Evolutionary conservation across 2,797 vertebrate species (phyloP), one percentile per base, ranked within the genome.

Genomic region (Manis javanica): DNA sequence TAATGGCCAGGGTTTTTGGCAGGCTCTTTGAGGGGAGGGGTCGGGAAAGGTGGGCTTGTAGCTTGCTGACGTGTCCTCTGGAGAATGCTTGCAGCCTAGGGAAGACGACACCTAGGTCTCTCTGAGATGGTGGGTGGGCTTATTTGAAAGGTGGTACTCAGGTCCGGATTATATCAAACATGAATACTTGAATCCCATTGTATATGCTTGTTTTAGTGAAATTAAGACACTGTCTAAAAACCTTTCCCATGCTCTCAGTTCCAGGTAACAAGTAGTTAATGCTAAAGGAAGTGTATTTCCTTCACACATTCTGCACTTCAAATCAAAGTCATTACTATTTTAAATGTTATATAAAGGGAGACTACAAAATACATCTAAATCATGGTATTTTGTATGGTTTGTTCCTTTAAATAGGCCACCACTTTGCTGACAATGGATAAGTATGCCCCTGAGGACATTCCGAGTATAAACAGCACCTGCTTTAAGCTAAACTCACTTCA

Each of bases 351-450:
- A 2, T 59, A 53, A 34, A 61, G 9, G 7, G 23, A 37, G 69
- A 5, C 75, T n/a, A 11, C 53, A 29, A 71, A 82, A 18, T 39
- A 31, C 37, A 77, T 75, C 23, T 18, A 29, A 69, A 21, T 23
- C 3, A 0, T 42, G 57, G 21, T 23, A 8, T 21, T 51, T 49
- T 29, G 3, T 53, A 49, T 21, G 21, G 2, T 46, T 66, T 79
- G 1, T 34, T 91, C 49, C 49, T 55, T 63, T 49, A 18, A 61
- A 24, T 21, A 99, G 99, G 99, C 99, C 86, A 99, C 99, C 68
- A 99, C 99, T 7, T 98, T 99, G 96, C 99, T 99, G 91, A 99
- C 99, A 26, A 99, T 99, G 99, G 99, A 99, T 96, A 99, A 99
- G 91, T 99, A 99, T 49, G 99, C 99, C 34, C 98, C 99, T 97